Evolutionary conservation across 2,113 vertebrate species (phyloP).

Genomic region (Rattus rattus): DNA sequence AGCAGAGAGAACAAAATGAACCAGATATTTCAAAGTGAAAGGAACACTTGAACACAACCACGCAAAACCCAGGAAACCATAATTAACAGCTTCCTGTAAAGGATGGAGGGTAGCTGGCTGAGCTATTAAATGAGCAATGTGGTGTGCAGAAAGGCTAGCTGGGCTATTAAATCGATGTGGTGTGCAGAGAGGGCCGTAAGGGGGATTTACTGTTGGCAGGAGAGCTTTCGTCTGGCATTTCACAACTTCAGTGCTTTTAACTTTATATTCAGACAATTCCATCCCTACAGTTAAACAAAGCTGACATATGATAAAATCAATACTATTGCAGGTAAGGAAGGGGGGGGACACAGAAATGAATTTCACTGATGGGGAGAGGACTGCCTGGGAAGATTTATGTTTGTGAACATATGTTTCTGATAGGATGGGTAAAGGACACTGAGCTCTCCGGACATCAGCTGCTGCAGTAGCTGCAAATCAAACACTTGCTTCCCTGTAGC

Average conservation of each 20-base stretch:
- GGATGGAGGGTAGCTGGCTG: neutral
- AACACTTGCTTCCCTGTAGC: neutral
- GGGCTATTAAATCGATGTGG: neutral
- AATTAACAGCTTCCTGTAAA: slow-evolving; percentile 32
- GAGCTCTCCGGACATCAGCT: neutral
- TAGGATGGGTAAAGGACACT: neutral
- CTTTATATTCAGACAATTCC: slow-evolving; percentile 1
- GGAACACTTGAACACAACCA: slow-evolving; percentile 27
- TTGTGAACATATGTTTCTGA: neutral
- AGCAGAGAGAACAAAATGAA: neutral
- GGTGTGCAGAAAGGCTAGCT: neutral
- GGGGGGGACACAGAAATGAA: neutral
- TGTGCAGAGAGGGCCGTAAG: neutral
- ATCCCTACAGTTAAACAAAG: neutral
- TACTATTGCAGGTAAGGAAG: neutral
- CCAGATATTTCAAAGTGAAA: slow-evolving; percentile 17
- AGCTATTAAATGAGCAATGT: neutral
- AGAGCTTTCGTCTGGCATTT: neutral
- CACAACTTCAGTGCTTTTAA: neutral
- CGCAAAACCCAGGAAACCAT: neutral
- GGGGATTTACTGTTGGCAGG: neutral
- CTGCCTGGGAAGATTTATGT: neutral
- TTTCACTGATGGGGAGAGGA: slow-evolving; percentile 31
- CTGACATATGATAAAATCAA: slow-evolving; percentile 21
- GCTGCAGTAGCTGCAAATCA: neutral